phyloP scores from a whole-genome alignment of 2,113 vertebrate species.

The Hydrolagus affinis region DNA sequence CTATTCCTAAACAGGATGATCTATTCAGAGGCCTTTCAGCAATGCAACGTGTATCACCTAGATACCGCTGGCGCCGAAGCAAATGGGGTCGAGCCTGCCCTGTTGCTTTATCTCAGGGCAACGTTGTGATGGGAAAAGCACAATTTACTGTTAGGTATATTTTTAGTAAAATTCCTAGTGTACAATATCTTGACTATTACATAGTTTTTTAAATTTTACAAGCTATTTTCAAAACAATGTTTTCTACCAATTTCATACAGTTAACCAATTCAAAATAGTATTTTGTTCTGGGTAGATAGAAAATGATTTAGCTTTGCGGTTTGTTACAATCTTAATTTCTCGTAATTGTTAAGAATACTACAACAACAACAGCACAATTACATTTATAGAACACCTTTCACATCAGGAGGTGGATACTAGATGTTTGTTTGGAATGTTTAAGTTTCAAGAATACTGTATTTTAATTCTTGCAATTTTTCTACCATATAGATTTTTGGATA shows the following conservation, averaged over 20 bases:
- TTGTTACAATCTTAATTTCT: no score
- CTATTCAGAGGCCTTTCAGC: constrained; percentile 59
- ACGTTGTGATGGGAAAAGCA: constrained; percentile 56
- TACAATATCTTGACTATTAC: background rate
- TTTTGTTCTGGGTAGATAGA: background rate
- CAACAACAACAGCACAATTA: no score
- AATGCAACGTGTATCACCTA: constrained; percentile 52
- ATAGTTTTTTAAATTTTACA: constrained; percentile 15
- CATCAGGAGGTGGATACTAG: no score
- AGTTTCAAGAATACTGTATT: no score
- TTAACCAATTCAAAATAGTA: background rate
- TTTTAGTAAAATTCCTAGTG: background rate
- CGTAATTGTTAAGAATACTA: no score
- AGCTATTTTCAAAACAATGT: background rate
- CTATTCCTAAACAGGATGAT: constrained; percentile 61
- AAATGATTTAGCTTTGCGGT: background rate
- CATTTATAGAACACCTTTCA: no score
- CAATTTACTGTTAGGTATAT: constrained; percentile 71
- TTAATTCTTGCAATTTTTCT: constrained; percentile 14
- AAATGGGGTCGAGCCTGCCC: constrained; percentile 76
- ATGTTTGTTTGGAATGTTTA: constrained; percentile 3
- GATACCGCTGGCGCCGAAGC: constrained; percentile 78
- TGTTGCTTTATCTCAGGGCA: constrained; percentile 73
- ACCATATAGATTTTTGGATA: constrained; percentile 78
- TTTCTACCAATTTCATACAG: background rate